Evolutionary conservation across 2,888 invertebrate genomes (phyloP).

Genomic region (Diogma glabrata): DNA sequence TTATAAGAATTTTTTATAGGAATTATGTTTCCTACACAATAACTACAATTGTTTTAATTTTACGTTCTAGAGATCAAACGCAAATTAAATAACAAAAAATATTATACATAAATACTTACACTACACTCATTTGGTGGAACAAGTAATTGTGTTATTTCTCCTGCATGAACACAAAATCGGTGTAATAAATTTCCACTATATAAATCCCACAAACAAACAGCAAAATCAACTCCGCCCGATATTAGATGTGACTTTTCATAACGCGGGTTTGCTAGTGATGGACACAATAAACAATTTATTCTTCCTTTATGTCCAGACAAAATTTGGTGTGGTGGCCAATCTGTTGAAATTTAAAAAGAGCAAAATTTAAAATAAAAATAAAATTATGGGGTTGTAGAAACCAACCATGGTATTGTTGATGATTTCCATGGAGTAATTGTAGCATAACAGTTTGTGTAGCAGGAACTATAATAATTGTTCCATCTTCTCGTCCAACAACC

Average conservation of each 20-base stretch:
- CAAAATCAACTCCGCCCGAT: conserved; percentile 96
- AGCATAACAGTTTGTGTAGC: conserved; percentile 92
- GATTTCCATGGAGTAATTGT: conserved; percentile 78
- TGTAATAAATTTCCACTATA: conserved; percentile 81
- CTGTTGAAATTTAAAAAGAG: conserved; percentile 48
- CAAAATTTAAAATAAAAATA: not conserved
- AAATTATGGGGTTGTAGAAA: too few relatives aligned
- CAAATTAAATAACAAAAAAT: not conserved
- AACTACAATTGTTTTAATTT: too few relatives aligned
- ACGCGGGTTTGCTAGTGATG: conserved; percentile 78
- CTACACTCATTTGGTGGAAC: conserved; percentile 89
- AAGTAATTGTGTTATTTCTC: conserved; percentile 87
- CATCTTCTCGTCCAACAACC: conserved; percentile 91
- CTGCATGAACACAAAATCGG: conserved; percentile 95
- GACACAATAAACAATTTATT: conserved; percentile 91
- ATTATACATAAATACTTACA: conserved; percentile 42
- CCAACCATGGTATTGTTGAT: conserved; percentile 66
- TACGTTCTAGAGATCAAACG: too few relatives aligned
- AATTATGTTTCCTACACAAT: too few relatives aligned
- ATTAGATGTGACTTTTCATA: conserved; percentile 83
- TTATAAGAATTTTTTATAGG: too few relatives aligned
- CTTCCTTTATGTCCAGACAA: conserved; percentile 82
- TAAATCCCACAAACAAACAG: conserved; percentile 89
- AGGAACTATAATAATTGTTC: conserved; percentile 89
- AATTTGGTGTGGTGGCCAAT: conserved; percentile 81